Base-by-base conservation (phyloP, 1,140 invertebrate species). In the Lucilia sericata region DNA sequence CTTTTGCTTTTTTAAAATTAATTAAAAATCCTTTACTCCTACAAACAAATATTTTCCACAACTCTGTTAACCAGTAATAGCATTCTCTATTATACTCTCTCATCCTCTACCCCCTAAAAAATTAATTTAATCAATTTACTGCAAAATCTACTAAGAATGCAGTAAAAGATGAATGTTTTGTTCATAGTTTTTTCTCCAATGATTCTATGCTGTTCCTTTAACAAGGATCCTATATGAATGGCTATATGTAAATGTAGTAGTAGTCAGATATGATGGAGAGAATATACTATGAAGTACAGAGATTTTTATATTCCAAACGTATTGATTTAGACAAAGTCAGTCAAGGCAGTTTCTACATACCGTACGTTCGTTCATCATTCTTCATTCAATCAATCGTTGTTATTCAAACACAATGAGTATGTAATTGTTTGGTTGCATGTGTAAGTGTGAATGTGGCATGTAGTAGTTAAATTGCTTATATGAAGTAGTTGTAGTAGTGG, bases 161-260 rank as follows among this genome's bases (percentile, higher is more conserved):
- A 70, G 65, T 70, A 70, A 70, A 70, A 70, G 65, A 70, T 70
- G 65, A 70, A 70, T 70, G 65, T 70, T 70, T 70, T 60, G 55
- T 60, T 60, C 55, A 17, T 7, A 14, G n/a, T 70, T 70, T 19
- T 70, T 21, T 70, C 21, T 19, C 19, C n/a, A 21, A 70, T 10
- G 42, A 60, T 60, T 60, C 55, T 60, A 60, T 60, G 14, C 55
- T 60, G 55, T 70, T 70, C 65, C 65, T 70, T 19, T 21, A 70
- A n/a, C 21, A 19, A 21, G 8, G 65, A 2, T n/a, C n/a, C 55
- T 25, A 12, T 55, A 55, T 55, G 51, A n/a, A 19, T 30, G 3
- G 25, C 25, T 2, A 30, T 30, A 9, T 70, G n/a, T n/a, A n/a
- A n/a, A 70, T 19, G 65, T 21, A 21, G 25, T 30, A 30, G 3